Percentiles rank a stretch among this genome's conserved stretches.
These are phyloP conservation scores for Mnemiopsis leidyi DNA, from an alignment of 37 sponge, comb jelly and placozoan genomes.

Conservation along the genomic window DNA sequence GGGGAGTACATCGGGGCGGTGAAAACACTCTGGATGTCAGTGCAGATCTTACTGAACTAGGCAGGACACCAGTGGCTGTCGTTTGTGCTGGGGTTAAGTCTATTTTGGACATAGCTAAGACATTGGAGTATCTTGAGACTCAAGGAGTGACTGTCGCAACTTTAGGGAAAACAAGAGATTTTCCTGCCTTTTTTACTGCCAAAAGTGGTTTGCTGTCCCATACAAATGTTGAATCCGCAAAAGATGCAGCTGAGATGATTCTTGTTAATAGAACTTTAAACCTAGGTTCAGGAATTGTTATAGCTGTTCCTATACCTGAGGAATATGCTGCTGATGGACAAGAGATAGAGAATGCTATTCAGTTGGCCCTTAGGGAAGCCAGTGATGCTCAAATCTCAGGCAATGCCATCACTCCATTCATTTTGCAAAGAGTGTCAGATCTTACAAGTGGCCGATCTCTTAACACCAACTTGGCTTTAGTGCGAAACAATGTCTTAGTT, in stretches of 20 bases:
- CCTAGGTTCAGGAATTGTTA: slow-evolving; percentile 74
- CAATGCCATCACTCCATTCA: slow-evolving; percentile 82
- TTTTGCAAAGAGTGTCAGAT: slow-evolving; percentile 80
- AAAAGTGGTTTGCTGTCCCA: slow-evolving; percentile 73
- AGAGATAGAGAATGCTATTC: slow-evolving; percentile 77
- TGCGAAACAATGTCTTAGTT: slow-evolving; percentile 85
- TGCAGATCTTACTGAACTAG: slow-evolving; percentile 90
- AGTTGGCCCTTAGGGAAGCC: slow-evolving; percentile 74
- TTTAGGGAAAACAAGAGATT: slow-evolving; percentile 71
- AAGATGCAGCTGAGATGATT: slow-evolving; percentile 53
- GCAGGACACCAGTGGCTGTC: slow-evolving; percentile 92
- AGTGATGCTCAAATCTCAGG: slow-evolving; percentile 70
- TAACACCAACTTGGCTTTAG: slow-evolving; percentile 82
- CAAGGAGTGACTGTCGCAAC: slow-evolving; percentile 84
- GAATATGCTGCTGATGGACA: slow-evolving; percentile 68
- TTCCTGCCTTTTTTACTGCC: slow-evolving; percentile 92
- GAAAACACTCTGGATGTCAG: slow-evolving; percentile 80
- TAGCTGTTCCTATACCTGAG: slow-evolving; percentile 86
- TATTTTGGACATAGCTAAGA: slow-evolving; percentile 89
- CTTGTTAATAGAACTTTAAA: neutral
- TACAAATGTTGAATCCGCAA: slow-evolving; percentile 16
- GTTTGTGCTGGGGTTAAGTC: slow-evolving; percentile 97
- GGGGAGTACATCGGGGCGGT: slow-evolving; percentile 74
- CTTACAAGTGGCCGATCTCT: slow-evolving; percentile 80
- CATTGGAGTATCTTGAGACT: slow-evolving; percentile 87